A percentile compares a stretch with the other conserved stretches of the same genome.
phyloP scores from a whole-genome alignment of 2,888 invertebrate genomes.

The Encarsia formosa region DNA sequence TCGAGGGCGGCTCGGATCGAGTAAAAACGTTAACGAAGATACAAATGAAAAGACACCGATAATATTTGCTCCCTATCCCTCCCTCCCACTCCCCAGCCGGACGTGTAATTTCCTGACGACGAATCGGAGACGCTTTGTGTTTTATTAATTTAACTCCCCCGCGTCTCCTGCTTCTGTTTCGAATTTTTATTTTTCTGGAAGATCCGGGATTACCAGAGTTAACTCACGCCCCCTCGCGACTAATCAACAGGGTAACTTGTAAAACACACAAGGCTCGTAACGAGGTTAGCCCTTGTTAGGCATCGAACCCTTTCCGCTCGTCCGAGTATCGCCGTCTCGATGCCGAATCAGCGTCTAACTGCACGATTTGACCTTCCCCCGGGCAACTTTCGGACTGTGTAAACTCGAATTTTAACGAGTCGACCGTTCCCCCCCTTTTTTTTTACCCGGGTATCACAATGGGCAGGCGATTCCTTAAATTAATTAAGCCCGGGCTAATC shows the following conservation, averaged over 20 bases:
- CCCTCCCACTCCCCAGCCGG: constrained; percentile 33
- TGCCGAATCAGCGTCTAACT: constrained; percentile 22
- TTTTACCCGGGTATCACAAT: too few species aligned
- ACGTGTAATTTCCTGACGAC: constrained; percentile 49
- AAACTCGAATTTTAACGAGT: constrained; percentile 25
- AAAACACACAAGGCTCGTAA: constrained; percentile 51
- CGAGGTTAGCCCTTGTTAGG: constrained; percentile 51
- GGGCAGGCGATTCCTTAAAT: too few species aligned
- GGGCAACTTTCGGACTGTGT: too few species aligned
- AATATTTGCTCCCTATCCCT: constrained; percentile 7
- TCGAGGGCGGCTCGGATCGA: neutral
- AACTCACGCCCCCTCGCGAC: constrained; percentile 34
- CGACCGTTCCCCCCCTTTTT: too few species aligned
- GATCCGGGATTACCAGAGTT: too few species aligned
- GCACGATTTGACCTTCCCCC: constrained; percentile 22
- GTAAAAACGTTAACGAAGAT: constrained; percentile 24
- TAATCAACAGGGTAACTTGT: constrained; percentile 52
- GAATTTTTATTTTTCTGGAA: constrained; percentile 4
- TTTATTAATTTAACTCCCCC: constrained; percentile 11
- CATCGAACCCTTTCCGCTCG: constrained; percentile 45
- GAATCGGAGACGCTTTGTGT: too few species aligned
- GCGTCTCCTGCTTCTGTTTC: neutral
- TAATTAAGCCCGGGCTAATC: too few species aligned
- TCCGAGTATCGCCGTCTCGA: neutral
- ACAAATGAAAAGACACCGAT: constrained; percentile 23